Base-by-base conservation (phyloP, 1,140 invertebrate species). In the Cheumatopsyche charites region DNA sequence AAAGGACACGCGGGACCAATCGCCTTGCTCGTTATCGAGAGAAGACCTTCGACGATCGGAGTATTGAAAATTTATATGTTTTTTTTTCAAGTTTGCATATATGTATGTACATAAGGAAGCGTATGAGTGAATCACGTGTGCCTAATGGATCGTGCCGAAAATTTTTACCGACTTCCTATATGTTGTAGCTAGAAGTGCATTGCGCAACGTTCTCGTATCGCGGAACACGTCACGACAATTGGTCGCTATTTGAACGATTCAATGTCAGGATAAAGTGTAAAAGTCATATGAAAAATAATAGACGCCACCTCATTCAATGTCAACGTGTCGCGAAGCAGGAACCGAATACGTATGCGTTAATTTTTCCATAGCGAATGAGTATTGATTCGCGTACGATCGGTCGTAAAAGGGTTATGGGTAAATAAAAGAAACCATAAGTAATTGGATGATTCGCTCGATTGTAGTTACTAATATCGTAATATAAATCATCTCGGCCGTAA, bases 1-100 rank as follows among this genome's bases (percentile, higher is more conserved):
- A 58, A 58, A 58, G 55, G 55, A 58, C 55, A 58, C 55, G 55
- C 55, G 55, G 25, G 23, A 58, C 55, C 19, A 58, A 58, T 58
- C 55, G 55, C 12, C 17, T 5, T 9, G 23, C 55, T 58, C 55
- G 55, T 47, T 47, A 58, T 25, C 19, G 23, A 19, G 43, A n/a
- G 43, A 23, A 19, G 23, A 58, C 55, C 55, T 58, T 58, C 55
- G 21, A 25, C n/a, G n/a, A n/a, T n/a, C n/a, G 29, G 29, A 36
- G 9, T 4, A 36, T 4, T 9, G 29, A 36, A 36, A 36, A 36
- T 4, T 4, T 9, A 36, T 9, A 36, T 36, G n/a, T n/a, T n/a
- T n/a, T n/a, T n/a, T n/a, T n/a, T n/a, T n/a, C n/a, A n/a, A 4
- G 29, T 36, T 9, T 9, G 29, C 29, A 36, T 9, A 36, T 36